These are phyloP conservation scores for Eurytoma adleriae DNA, from an alignment of 2,888 invertebrate species.

Conservation along the genomic window DNA sequence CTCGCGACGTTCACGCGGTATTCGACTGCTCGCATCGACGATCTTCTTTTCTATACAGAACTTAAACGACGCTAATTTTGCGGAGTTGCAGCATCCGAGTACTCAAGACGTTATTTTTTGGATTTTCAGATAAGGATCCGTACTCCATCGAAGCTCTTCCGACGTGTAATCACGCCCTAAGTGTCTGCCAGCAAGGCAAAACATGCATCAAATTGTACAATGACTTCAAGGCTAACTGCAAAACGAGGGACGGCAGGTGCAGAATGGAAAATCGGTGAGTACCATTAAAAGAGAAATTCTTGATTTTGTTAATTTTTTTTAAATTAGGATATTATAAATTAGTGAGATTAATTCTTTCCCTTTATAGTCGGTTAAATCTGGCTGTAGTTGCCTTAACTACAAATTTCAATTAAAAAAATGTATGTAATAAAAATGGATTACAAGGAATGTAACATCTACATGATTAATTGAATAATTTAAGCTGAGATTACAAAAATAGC, in stretches of 20 bases:
- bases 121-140: conserved; percentile 88
- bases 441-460: no score
- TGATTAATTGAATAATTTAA: no score
- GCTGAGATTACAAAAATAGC: no score
- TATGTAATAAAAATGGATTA: no score
- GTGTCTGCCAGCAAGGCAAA: conserved; percentile 89
- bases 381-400: no score
- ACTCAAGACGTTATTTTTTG: not conserved
- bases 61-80: not conserved
- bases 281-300: not conserved
- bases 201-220: conserved; percentile 89
- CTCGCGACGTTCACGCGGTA: not conserved
- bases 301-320: no score
- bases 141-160: conserved; percentile 92
- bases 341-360: no score
- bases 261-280: conserved; percentile 92
- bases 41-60: no score
- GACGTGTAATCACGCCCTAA: conserved; percentile 92
- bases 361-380: no score
- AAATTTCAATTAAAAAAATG: no score
- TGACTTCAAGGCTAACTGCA: conserved; percentile 92
- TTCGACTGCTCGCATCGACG: no score
- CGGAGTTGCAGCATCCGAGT: not conserved
- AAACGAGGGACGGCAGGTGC: conserved; percentile 90
- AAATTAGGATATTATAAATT: no score